Evolutionary conservation across 2,113 vertebrate species (phyloP).

Genomic region (Cyanoderma ruficeps): DNA sequence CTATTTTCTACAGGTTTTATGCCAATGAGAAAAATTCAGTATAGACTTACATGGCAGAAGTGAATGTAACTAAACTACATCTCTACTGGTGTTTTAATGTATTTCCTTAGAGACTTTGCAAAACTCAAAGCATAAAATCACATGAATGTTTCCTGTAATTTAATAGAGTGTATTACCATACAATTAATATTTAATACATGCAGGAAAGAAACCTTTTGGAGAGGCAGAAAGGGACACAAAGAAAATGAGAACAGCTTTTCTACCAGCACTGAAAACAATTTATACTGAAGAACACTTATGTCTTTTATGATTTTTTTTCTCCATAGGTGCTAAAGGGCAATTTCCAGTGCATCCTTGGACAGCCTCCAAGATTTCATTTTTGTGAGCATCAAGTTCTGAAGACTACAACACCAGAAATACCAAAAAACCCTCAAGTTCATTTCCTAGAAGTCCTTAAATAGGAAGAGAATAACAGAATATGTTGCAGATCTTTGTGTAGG

Average conservation of each 20-base stretch:
- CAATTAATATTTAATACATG: constrained; percentile 47
- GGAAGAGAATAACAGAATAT: neutral
- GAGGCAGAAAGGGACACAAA: neutral
- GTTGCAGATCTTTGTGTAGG: neutral
- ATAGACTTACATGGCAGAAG: neutral
- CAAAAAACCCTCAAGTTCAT: neutral
- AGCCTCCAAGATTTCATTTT: neutral
- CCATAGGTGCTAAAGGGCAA: neutral
- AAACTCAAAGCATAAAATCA: constrained; percentile 33
- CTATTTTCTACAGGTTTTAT: neutral
- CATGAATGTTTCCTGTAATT: constrained; percentile 18
- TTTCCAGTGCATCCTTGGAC: neutral
- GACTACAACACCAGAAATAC: neutral
- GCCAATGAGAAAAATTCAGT: neutral
- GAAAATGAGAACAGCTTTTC: neutral
- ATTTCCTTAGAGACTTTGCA: neutral
- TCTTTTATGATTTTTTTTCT: neutral
- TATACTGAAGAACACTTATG: neutral
- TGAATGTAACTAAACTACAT: neutral
- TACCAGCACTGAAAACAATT: neutral
- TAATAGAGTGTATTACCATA: constrained; percentile 6
- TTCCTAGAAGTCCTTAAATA: neutral
- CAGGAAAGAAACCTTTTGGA: neutral
- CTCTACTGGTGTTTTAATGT: neutral
- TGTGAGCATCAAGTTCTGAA: neutral